phyloP scores from a whole-genome alignment of 2,888 invertebrate species.

The Cotesia congregata region DNA sequence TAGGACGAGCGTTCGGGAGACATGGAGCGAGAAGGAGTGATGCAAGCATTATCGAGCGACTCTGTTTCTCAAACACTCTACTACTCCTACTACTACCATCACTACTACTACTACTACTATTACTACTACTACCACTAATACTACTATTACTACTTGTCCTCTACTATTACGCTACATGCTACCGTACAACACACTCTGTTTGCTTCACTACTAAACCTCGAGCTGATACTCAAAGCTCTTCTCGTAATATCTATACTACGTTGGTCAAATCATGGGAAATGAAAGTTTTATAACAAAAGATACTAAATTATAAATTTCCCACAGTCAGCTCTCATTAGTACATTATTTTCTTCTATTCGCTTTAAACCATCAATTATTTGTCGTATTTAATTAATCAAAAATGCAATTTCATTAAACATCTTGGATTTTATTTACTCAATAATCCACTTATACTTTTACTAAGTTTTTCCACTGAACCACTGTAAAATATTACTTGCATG shows the following conservation, averaged over 20 bases:
- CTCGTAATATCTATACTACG: constrained; percentile 28
- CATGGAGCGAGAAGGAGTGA: constrained; percentile 46
- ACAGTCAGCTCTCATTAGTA: background rate
- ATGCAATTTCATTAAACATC: background rate
- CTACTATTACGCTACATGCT: background rate
- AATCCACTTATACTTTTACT: background rate
- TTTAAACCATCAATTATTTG: no score
- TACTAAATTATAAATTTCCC: background rate
- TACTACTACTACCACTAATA: background rate
- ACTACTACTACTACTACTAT: background rate
- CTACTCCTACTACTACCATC: constrained; percentile 24
- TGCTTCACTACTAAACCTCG: constrained; percentile 2
- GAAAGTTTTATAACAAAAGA: background rate
- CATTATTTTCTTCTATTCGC: background rate
- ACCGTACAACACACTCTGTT: background rate
- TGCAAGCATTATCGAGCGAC: constrained; percentile 62
- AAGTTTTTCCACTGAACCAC: background rate
- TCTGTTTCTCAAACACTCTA: constrained; percentile 43
- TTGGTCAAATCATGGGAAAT: constrained; percentile 24
- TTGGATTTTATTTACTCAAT: background rate
- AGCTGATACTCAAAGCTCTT: constrained; percentile 12
- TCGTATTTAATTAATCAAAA: background rate
- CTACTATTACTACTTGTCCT: background rate
- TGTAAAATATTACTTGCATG: background rate
- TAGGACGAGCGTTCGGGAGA: constrained; percentile 40